Evolutionary conservation across 2,888 invertebrate species (phyloP), one percentile per base, ranked within the genome.

Genomic region (Drosophila picticornis): DNA sequence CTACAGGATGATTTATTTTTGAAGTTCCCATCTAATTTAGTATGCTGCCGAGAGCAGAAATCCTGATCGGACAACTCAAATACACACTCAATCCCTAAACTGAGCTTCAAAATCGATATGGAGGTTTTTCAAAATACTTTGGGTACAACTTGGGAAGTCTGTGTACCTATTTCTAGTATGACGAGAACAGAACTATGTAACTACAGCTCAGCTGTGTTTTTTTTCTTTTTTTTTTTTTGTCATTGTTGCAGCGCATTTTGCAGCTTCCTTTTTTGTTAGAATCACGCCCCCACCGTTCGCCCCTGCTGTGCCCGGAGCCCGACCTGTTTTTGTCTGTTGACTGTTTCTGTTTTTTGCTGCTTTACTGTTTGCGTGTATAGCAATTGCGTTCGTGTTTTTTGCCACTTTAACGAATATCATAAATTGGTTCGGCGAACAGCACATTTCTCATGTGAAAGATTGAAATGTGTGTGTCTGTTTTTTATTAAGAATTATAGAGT

Each of bases 381-480:
- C 51, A 55, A 46, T 69, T 67, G 50, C 60, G 60, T 38, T n/a
- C 19, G 16, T 2, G 32, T 66, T 69, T 63, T 61, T 66, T 72
- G 71, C 73, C 75, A 81, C 79, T 79, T 81, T 83, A 75, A 80
- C 81, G 90, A 85, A 91, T 89, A 78, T 82, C 84, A 91, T 91
- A 91, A 91, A 91, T 91, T 91, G 90, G 87, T 87, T 87, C 83
- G 88, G 77, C 82, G 81, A 77, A 55, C 82, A 81, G 77, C 83
- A 87, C 81, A 88, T 88, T 90, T 90, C 86, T 91, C 90, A 85
- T 88, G 90, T 81, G 90, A 72, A 88, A 91, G 88, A 91, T 90
- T 90, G 80, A 88, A 88, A 86, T 86, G 81, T 81, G 75, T 81
- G 50, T 74, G 80, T n/a, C n/a, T 81, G 70, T 82, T 64, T 77